phyloP scores from a whole-genome alignment of 1,140 invertebrate genomes.

The Drosophila subpulchrella region DNA sequence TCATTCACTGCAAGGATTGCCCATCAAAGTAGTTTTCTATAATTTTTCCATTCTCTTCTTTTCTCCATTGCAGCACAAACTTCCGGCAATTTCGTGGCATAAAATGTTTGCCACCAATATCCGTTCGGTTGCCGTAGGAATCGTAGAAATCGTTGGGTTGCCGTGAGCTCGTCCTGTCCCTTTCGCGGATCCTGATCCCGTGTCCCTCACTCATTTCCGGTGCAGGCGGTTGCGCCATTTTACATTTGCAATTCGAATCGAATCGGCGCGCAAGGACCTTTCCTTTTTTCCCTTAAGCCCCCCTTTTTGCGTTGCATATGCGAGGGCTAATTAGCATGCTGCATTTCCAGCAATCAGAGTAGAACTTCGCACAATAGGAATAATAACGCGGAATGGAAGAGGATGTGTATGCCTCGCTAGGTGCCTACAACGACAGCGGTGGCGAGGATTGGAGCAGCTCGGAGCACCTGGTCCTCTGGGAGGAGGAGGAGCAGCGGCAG shows the following conservation, averaged over 20 bases:
- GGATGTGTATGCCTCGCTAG: slow-evolving; percentile 72
- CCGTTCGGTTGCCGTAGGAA: slow-evolving; percentile 43
- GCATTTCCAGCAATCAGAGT: slow-evolving; percentile 31
- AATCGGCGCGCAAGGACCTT: slow-evolving; percentile 20
- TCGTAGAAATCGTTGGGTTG: slow-evolving; percentile 24
- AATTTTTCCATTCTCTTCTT: slow-evolving; percentile 18
- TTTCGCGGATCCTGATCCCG: slow-evolving; percentile 14
- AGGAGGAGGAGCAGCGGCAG: slow-evolving; percentile 24
- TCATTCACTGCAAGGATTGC: slow-evolving; percentile 6
- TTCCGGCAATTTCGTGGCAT: slow-evolving; percentile 72
- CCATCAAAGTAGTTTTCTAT: slow-evolving; percentile 25
- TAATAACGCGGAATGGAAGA: slow-evolving; percentile 69
- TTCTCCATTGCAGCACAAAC: slow-evolving; percentile 50
- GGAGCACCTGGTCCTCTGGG: slow-evolving; percentile 54
- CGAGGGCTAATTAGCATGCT: slow-evolving; percentile 69
- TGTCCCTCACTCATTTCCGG: slow-evolving; percentile 48
- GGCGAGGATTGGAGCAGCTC: slow-evolving; percentile 55
- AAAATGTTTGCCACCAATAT: slow-evolving; percentile 82
- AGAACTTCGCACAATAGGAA: slow-evolving; percentile 36
- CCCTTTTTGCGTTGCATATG: slow-evolving; percentile 49
- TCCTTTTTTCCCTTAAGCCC: slow-evolving; percentile 5
- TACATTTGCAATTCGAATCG: slow-evolving; percentile 65
- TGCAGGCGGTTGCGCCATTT: slow-evolving; percentile 22
- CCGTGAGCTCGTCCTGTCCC: slow-evolving; percentile 12
- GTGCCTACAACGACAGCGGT: slow-evolving; percentile 60